Evolutionary conservation across 2,113 vertebrate genomes (phyloP).

Genomic region (Anolis carolinensis): DNA sequence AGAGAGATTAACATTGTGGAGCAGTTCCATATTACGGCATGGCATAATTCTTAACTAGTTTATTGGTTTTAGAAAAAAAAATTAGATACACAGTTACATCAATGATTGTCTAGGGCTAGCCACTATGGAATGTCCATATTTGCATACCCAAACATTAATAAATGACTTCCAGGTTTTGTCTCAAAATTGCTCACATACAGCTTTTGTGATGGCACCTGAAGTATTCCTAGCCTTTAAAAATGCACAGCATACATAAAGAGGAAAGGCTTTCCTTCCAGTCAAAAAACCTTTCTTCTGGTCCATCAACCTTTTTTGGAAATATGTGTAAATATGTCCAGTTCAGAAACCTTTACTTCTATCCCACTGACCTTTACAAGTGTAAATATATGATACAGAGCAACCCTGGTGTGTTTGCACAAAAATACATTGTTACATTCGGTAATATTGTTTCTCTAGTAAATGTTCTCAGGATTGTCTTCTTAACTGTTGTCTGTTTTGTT

Average conservation of each 20-base stretch:
- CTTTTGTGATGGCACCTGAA: neutral
- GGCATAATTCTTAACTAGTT: neutral
- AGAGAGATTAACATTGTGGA: too few species aligned
- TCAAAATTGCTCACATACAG: neutral
- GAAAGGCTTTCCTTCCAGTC: neutral
- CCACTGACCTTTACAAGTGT: neutral
- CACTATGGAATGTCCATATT: neutral
- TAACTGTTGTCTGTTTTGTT: neutral
- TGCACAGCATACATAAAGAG: neutral
- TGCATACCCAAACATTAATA: neutral
- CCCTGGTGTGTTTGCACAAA: neutral
- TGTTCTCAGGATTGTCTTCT: neutral
- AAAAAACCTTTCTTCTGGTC: neutral
- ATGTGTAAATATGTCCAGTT: too few species aligned
- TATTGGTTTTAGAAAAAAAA: neutral
- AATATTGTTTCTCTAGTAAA: neutral
- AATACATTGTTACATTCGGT: too few species aligned
- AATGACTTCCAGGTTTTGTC: neutral
- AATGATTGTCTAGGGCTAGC: neutral
- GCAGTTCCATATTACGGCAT: neutral
- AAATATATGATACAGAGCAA: neutral
- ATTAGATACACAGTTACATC: neutral
- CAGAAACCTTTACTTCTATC: neutral
- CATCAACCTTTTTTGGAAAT: too few species aligned
- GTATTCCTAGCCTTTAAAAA: neutral